Conservation (phyloP, 2,113 vertebrate species). For the Scolopax mira region DNA sequence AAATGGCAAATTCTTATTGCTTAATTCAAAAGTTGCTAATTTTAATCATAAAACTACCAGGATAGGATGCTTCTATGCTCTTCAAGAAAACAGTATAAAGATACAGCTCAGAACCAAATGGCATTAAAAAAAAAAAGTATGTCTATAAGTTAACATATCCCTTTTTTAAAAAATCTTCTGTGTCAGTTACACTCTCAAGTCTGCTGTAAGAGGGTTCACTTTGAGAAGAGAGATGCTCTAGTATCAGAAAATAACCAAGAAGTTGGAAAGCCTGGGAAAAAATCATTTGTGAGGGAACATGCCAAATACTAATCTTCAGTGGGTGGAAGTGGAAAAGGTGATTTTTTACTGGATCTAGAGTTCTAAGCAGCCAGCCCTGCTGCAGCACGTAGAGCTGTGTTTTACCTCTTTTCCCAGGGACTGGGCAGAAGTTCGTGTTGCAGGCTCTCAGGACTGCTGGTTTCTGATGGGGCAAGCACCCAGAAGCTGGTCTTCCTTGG, state of each 20-base stretch:
- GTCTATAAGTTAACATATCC: neutral
- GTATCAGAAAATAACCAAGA: neutral
- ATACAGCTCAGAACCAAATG: neutral
- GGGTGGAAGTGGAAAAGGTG: neutral
- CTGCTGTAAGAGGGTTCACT: neutral
- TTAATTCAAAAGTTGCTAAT: neutral
- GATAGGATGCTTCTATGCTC: neutral
- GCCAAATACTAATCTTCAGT: neutral
- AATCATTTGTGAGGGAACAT: neutral
- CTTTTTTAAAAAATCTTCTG: neutral
- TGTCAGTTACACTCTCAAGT: neutral
- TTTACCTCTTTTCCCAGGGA: constrained; percentile 75
- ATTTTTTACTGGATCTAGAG: neutral
- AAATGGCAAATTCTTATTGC: neutral
- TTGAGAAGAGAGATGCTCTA: neutral
- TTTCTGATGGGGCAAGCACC: constrained; percentile 85
- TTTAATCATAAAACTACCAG: neutral
- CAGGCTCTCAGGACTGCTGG: constrained; percentile 87
- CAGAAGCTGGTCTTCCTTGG: constrained; percentile 82
- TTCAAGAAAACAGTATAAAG: neutral
- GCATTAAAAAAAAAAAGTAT: no score
- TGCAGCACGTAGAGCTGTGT: neutral
- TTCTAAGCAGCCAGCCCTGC: neutral
- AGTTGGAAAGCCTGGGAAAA: neutral
- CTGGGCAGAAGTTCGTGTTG: constrained; percentile 93